phyloP scores from a whole-genome alignment of 2,797 vertebrate species.

The Vireo griseus region DNA sequence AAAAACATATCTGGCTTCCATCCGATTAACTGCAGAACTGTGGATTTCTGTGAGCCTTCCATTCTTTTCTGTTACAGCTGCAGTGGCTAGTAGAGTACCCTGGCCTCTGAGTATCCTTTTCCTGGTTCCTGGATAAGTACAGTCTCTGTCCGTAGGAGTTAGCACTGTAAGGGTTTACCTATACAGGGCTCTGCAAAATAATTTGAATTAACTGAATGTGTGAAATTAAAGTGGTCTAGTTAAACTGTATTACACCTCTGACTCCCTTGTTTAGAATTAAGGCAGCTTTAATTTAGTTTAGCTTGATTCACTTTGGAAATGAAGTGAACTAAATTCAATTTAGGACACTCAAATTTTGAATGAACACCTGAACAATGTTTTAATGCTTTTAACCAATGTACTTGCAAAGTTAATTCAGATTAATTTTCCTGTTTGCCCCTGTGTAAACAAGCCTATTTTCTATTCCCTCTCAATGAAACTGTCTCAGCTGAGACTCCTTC shows the following conservation, averaged over 20 bases:
- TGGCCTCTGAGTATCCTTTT: background rate
- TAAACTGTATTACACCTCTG: conserved; percentile 46
- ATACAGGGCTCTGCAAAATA: background rate
- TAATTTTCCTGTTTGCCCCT: conserved; percentile 9
- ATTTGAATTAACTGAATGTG: conserved; percentile 14
- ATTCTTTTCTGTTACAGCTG: background rate
- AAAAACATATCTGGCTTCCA: rapidly evolving
- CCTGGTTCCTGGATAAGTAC: background rate
- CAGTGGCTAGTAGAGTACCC: background rate
- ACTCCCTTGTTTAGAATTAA: conserved; percentile 44
- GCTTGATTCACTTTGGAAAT: conserved; percentile 57
- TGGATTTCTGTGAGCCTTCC: background rate
- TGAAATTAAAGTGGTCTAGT: conserved; percentile 20
- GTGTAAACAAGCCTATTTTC: background rate
- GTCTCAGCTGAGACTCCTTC: background rate
- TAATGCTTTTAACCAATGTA: conserved; percentile 40
- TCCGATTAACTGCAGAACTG: background rate
- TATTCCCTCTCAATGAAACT: conserved; percentile 12
- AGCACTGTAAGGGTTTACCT: background rate
- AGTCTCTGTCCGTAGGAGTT: background rate
- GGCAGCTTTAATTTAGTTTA: conserved; percentile 53
- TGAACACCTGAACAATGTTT: conserved; percentile 31
- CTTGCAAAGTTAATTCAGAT: conserved; percentile 47
- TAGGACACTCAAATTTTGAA: conserved; percentile 40
- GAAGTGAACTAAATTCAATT: conserved; percentile 54